Evolutionary conservation across 2,113 vertebrate genomes (phyloP).

Genomic region (Menidia beryllina): DNA sequence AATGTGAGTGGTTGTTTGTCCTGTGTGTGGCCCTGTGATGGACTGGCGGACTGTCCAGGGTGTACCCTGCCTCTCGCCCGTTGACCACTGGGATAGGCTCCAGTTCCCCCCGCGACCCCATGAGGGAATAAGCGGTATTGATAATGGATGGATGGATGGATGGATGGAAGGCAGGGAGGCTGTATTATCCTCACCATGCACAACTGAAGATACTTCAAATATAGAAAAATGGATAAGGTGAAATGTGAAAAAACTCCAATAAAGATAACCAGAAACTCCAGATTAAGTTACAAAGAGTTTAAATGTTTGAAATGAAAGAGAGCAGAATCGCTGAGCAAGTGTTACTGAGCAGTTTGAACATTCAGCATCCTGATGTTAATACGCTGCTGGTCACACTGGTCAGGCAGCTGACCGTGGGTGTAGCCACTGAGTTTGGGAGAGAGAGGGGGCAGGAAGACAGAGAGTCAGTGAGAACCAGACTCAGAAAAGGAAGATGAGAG

Average conservation of each 20-base stretch:
- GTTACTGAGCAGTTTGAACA: slow-evolving; percentile 65
- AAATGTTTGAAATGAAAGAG: neutral
- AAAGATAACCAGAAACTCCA: neutral
- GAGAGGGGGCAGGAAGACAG: neutral
- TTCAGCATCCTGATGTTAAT: slow-evolving; percentile 62
- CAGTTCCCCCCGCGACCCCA: too few relatives aligned
- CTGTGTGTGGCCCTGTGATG: too few relatives aligned
- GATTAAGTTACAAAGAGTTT: neutral
- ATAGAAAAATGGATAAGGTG: neutral
- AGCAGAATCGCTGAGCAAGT: slow-evolving; percentile 13
- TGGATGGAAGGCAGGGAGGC: neutral
- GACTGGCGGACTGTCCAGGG: too few relatives aligned
- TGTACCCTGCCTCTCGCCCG: too few relatives aligned
- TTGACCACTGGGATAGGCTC: too few relatives aligned
- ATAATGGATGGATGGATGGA: too few relatives aligned
- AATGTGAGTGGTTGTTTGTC: too few relatives aligned
- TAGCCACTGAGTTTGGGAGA: neutral
- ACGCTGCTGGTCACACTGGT: slow-evolving; percentile 13
- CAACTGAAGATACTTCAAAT: neutral
- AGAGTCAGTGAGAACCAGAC: neutral
- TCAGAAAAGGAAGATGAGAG: slow-evolving; percentile 16
- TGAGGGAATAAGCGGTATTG: too few relatives aligned
- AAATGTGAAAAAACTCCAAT: neutral
- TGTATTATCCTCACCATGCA: neutral
- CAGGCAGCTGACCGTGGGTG: slow-evolving; percentile 18